Evolutionary conservation across 2,797 vertebrate species (phyloP).

Genomic region (Brotula barbata): DNA sequence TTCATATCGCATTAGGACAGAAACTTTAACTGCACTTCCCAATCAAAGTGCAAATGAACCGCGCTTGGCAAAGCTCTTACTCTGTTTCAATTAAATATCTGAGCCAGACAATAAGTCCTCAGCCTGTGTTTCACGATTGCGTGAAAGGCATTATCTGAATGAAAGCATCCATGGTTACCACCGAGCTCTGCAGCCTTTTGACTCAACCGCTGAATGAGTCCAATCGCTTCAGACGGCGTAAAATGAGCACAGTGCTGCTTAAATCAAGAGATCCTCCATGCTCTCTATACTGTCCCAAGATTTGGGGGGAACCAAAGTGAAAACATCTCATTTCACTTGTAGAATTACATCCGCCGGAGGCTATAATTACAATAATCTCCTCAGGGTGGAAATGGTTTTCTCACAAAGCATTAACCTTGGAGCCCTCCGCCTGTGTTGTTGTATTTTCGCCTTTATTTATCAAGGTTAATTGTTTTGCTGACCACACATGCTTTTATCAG

Average conservation of each 20-base stretch:
- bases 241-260: conserved; percentile 62
- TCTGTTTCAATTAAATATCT: conserved; percentile 67
- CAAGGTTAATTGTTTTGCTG: conserved; percentile 68
- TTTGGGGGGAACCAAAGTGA: conserved; percentile 29
- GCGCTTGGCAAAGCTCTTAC: conserved; percentile 28
- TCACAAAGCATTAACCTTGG: conserved; percentile 63
- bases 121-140: conserved; percentile 52
- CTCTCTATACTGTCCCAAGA: conserved; percentile 38
- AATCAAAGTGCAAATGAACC: conserved; percentile 45
- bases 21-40: conserved; percentile 51
- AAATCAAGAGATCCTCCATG: conserved; percentile 45
- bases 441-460: conserved; percentile 57
- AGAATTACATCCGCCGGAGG: conserved; percentile 44
- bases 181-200: conserved; percentile 50
- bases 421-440: conserved; percentile 21
- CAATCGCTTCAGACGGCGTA: conserved; percentile 57
- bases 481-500: conserved; percentile 55
- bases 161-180: conserved; percentile 63
- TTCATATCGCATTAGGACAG: conserved; percentile 25
- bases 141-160: conserved; percentile 65
- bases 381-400: conserved; percentile 44
- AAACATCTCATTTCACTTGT: conserved; percentile 42
- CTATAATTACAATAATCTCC: conserved; percentile 64
- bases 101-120: conserved; percentile 59
- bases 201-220: conserved; percentile 61